Conservation (phyloP, 1,140 invertebrate species). For the Leptopilina boulardi region DNA sequence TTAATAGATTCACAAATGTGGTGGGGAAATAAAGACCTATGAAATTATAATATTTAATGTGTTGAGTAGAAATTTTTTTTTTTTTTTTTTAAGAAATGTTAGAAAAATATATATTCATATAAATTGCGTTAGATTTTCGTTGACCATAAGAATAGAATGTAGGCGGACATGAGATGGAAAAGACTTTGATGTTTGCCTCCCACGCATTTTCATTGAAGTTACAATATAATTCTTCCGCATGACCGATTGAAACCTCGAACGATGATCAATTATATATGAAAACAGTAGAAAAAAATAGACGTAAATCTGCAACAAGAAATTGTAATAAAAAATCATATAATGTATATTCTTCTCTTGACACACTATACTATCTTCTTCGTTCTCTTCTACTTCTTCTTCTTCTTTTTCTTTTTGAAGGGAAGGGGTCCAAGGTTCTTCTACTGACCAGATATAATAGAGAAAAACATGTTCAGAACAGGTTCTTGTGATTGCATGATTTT, state of each 20-base stretch:
- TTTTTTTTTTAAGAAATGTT: too few relatives aligned
- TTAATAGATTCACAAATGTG: too few relatives aligned
- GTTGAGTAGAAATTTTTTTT: too few relatives aligned
- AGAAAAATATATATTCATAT: too few relatives aligned
- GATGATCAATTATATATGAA: constrained; percentile 10
- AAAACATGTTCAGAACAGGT: constrained; percentile 23
- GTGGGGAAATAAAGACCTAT: too few relatives aligned
- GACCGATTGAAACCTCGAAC: not conserved
- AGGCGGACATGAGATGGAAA: not conserved
- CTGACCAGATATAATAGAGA: constrained; percentile 6
- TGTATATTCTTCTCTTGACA: not conserved
- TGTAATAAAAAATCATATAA: not conserved
- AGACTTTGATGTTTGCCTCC: constrained; percentile 15
- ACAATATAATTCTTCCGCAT: constrained; percentile 10
- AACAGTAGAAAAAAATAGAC: not conserved
- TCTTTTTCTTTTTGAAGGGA: not conserved
- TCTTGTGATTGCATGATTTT: constrained; percentile 3
- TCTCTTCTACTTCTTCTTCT: not conserved
- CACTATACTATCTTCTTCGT: not conserved
- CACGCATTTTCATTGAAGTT: not conserved
- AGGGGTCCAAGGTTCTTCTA: constrained; percentile 25
- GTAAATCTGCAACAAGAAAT: not conserved
- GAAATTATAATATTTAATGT: too few relatives aligned
- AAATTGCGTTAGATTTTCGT: constrained; percentile 16
- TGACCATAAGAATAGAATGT: constrained; percentile 7